Conservation (phyloP, 2,113 vertebrate species). For the Bubo bubo region DNA sequence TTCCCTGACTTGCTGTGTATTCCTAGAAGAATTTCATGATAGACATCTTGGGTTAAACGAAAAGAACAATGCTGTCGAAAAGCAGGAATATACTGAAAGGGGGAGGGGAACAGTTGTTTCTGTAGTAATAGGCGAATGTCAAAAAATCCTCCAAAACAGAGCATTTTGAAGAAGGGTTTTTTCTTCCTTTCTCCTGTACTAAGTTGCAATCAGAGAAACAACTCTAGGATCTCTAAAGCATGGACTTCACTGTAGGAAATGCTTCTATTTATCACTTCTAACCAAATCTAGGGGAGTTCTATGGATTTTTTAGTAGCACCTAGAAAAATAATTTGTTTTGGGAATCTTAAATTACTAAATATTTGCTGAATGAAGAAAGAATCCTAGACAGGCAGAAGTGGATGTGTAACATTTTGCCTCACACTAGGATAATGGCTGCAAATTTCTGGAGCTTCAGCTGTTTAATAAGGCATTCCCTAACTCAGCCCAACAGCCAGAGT, state of each 20-base stretch:
- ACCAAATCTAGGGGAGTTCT: rapidly evolving
- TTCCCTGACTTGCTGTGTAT: neutral
- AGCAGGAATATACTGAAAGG: neutral
- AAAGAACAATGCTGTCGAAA: neutral
- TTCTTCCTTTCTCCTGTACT: neutral
- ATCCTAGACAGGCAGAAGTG: neutral
- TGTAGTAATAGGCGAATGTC: neutral
- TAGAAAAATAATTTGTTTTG: neutral
- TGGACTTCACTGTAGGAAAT: neutral
- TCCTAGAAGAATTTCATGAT: neutral
- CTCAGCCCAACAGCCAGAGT: neutral
- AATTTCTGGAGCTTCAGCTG: neutral
- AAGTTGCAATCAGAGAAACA: neutral
- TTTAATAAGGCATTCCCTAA: neutral
- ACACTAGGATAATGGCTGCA: neutral
- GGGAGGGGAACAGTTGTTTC: neutral
- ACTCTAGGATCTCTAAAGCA: neutral
- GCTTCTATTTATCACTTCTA: neutral
- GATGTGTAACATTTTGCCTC: neutral
- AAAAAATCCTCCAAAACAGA: neutral
- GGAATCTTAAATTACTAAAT: neutral
- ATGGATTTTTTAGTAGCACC: neutral
- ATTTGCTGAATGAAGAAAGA: neutral
- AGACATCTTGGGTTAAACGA: neutral
- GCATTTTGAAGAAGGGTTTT: neutral